Evolutionary conservation across 2,113 vertebrate species (phyloP).

Genomic region (Limanda limanda): DNA sequence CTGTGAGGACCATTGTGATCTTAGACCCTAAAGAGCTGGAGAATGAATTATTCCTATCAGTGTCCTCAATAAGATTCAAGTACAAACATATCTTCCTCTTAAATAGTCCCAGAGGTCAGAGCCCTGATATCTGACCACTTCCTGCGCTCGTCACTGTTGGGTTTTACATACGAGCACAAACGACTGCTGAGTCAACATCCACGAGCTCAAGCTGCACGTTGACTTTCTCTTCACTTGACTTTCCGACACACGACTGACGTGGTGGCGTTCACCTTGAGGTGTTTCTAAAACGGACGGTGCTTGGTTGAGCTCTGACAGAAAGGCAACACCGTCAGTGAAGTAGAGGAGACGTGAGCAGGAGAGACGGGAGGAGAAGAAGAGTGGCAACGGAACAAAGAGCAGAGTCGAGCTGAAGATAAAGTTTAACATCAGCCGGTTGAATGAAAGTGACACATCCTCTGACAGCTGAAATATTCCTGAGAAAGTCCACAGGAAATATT

Average conservation of each 20-base stretch:
- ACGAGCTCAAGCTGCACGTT: not conserved
- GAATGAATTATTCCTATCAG: not conserved
- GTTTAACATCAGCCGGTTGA: not conserved
- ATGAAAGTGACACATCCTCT: too few species aligned
- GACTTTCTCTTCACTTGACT: not conserved
- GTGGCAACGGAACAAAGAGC: not conserved
- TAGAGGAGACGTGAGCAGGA: not conserved
- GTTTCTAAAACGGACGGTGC: conserved; percentile 42
- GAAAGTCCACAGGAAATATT: too few species aligned
- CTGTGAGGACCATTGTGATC: too few species aligned
- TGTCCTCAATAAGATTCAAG: not conserved
- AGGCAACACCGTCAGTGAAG: conserved; percentile 30
- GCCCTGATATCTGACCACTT: not conserved
- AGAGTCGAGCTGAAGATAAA: not conserved
- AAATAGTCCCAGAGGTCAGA: conserved; percentile 2
- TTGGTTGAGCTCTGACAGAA: conserved; percentile 16
- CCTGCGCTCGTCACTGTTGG: too few species aligned
- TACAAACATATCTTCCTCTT: not conserved
- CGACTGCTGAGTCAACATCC: too few species aligned
- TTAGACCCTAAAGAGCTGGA: too few species aligned
- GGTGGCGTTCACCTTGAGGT: conserved; percentile 47
- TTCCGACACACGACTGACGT: too few species aligned
- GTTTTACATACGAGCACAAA: too few species aligned
- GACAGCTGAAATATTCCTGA: too few species aligned
- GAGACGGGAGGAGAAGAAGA: not conserved